phyloP scores from a whole-genome alignment of 1,140 invertebrate genomes.

The Brachionus angularis region DNA sequence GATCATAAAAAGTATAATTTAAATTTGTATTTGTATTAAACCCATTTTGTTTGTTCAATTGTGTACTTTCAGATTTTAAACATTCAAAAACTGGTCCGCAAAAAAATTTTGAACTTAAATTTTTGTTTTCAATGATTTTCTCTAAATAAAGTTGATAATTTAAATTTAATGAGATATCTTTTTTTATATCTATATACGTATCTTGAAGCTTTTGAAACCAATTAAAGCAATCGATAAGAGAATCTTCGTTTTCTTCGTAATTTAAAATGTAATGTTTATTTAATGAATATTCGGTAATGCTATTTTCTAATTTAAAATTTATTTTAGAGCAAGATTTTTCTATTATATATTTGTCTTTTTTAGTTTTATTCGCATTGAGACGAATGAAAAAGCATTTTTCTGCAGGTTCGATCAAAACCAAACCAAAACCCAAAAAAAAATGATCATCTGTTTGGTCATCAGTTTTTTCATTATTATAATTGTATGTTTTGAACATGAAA shows the following conservation, averaged over 20 bases:
- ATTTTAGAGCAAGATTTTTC: no score
- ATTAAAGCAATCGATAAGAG: background rate
- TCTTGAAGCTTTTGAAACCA: conserved; percentile 7
- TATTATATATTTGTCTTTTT: no score
- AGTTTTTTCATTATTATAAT: background rate
- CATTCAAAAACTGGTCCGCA: conserved; percentile 37
- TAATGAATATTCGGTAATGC: background rate
- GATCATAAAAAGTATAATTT: no score
- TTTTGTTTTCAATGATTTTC: background rate
- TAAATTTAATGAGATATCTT: background rate
- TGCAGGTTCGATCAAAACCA: no score
- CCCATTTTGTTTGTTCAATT: no score
- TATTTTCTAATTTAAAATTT: background rate
- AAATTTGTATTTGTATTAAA: no score
- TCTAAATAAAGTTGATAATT: background rate
- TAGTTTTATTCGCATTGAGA: no score
- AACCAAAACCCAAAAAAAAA: background rate
- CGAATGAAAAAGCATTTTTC: no score
- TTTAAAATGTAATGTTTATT: background rate
- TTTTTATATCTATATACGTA: background rate
- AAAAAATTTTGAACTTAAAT: background rate
- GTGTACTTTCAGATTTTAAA: background rate
- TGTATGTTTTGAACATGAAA: background rate
- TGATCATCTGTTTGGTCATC: background rate
- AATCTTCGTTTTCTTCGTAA: background rate